Base-by-base conservation (phyloP, 1,140 invertebrate species). In the Megalopta genalis region DNA sequence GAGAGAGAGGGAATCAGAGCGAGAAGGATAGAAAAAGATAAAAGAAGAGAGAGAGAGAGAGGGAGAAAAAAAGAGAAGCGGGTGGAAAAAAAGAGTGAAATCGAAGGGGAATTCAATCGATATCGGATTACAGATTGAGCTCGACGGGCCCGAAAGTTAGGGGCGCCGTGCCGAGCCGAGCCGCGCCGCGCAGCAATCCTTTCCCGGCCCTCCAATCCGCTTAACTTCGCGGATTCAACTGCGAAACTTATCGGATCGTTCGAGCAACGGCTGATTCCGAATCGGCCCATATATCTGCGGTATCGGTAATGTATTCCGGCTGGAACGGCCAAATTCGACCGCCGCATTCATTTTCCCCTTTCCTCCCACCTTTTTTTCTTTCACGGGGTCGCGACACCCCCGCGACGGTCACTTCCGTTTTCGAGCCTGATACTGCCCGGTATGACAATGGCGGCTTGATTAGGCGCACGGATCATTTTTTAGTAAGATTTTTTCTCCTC, bases 151-250 rank as follows among this genome's bases (percentile, higher is more conserved):
- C 63, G 77, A 80, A 80, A 80, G 77, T 79, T 77, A 81, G 79
- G 77, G 83, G 66, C 37, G 72, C 63, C 63, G 59, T 42, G 52
- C 49, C 73, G 65, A 70, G 67, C 64, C 32, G 32, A 1, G 77
- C 72, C 68, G 59, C 52, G 52, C 49, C 73, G 65, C 75, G 67
- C 64, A 49, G 62, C 77, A 83, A 90, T 89, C 84, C 88, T 88
- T 86, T 86, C 74, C 74, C 76, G 78, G 54, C 54, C 71, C 60
- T 64, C 68, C 87, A 88, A 90, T 90, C 87, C 87, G 88, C 87
- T 89, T 90, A 90, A 85, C 82, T 87, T 87, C 66, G 86, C 82
- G 73, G 82, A 78, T 78, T 84, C 83, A 54, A 68, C 81, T 80
- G 80, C 79, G 69, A 85, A 89, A 87, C 81, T 85, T 84, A 81